Evolutionary conservation across 2,797 vertebrate species (phyloP).

Genomic region (Naso thynnoides): DNA sequence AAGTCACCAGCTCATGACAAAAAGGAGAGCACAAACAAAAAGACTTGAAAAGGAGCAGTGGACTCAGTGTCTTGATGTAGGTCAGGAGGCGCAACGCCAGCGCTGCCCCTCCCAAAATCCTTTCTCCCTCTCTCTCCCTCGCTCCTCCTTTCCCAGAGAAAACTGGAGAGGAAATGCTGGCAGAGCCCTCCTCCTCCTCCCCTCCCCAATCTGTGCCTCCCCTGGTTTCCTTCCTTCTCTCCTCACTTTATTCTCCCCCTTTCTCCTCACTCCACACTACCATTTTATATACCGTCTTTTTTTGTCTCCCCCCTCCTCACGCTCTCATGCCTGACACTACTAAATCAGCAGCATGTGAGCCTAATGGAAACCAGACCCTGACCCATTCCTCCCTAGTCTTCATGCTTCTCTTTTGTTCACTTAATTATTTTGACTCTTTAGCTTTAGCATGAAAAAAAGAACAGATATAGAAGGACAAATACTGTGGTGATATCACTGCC

Average conservation of each 20-base stretch:
- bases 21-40: slow-evolving; percentile 40
- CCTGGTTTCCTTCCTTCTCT: slow-evolving; percentile 19
- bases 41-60: slow-evolving; percentile 50
- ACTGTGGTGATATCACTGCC: not conserved
- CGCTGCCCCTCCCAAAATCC: slow-evolving; percentile 63
- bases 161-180: slow-evolving; percentile 67
- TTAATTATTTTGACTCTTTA: slow-evolving; percentile 37
- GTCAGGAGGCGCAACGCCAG: slow-evolving; percentile 83
- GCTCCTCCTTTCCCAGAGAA: slow-evolving; percentile 58
- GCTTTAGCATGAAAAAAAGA: slow-evolving; percentile 15
- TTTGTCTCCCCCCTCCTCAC: not conserved
- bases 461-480: slow-evolving; percentile 15
- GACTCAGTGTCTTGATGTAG: slow-evolving; percentile 70
- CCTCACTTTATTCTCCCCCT: slow-evolving; percentile 44
- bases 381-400: slow-evolving; percentile 59
- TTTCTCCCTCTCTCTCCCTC: slow-evolving; percentile 39
- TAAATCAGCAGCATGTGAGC: slow-evolving; percentile 84
- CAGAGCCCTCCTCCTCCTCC: slow-evolving; percentile 44
- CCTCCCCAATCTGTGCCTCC: slow-evolving; percentile 29
- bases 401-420: slow-evolving; percentile 45
- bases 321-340: slow-evolving; percentile 61
- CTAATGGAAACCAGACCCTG: slow-evolving; percentile 81
- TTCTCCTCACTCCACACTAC: slow-evolving; percentile 34
- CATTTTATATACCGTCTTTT: slow-evolving; percentile 41
- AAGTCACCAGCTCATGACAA: slow-evolving; percentile 48